Percentiles rank a stretch among this genome's conserved stretches.
Evolutionary conservation across 2,113 vertebrate genomes (phyloP).

Genomic region (Petromus typicus): DNA sequence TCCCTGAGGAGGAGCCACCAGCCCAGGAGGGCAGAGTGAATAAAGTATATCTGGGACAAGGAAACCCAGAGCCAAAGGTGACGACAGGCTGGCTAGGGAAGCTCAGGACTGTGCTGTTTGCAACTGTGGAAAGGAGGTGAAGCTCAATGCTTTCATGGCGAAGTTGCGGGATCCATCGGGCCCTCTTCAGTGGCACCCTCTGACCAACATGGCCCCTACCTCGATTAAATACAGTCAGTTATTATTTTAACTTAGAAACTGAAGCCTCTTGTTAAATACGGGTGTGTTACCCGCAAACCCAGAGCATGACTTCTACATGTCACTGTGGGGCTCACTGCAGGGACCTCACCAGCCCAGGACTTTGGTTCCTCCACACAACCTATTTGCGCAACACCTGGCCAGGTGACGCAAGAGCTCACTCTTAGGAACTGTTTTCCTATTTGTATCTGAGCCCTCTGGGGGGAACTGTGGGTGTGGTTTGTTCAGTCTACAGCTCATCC

Average conservation of each 20-base stretch:
- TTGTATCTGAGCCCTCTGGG: background rate
- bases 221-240: background rate
- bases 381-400: conserved; percentile 5
- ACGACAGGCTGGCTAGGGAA: background rate
- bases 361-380: background rate
- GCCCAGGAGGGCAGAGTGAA: background rate
- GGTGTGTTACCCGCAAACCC: background rate
- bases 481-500: background rate
- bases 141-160: background rate
- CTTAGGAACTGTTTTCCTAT: background rate
- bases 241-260: conserved; percentile 20
- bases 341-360: background rate
- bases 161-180: background rate
- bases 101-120: background rate
- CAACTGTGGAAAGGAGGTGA: background rate
- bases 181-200: background rate
- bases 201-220: background rate
- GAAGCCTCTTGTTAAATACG: background rate
- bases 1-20: background rate
- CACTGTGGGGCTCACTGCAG: background rate
- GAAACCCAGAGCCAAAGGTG: background rate
- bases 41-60: background rate
- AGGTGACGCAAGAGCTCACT: background rate
- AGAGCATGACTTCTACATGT: background rate
- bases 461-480: background rate